Evolutionary conservation across 2,113 vertebrate species (phyloP), one percentile per base, ranked within the genome.

Genomic region (Oryzias curvinotus): DNA sequence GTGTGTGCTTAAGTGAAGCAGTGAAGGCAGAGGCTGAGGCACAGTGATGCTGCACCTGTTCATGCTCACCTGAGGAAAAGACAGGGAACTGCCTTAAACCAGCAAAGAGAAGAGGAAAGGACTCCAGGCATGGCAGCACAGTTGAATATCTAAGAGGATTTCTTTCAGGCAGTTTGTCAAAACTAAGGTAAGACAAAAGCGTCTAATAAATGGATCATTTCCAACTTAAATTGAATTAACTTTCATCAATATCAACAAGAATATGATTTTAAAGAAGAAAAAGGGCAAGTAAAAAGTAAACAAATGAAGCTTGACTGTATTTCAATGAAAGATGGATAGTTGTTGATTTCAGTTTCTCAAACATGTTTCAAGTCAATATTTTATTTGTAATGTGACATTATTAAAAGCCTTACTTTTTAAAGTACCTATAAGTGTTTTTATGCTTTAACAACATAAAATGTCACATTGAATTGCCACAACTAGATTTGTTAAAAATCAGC

Each of bases 31-130:
- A 63, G 69, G 26, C 52, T 70, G 65, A 67, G 61, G 49, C 61
- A 63, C 62, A 67, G 82, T 85, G 85, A 86, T 82, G 84, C 81
- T 87, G 62, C 70, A 89, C 80, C 86, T 87, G 81, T 74, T 19
- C 61, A 28, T 13, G 30, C 51, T 71, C 81, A 88, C 83, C 78
- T 87, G 84, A 85, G 69, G 30, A 73, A 57, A 57, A n/a, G 59
- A 52, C 64, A 5, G n/a, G 26, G 2, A 57, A 45, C 36, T 36
- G 26, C 21, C 18, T 46, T 18, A 47, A 4, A 57, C 4, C 65
- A 57, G 50, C 25, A 52, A 18, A 65, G 36, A 68, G 53, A 43
- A 56, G 48, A 44, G 19, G 5, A 50, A 71, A 55, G 3, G 53
- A 49, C 19, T 66, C 12, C 12, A 26, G 76, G 26, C 64, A 90